Evolutionary conservation across 2,797 vertebrate genomes (phyloP).

Genomic region (Parauchenoglanis ngamensis): DNA sequence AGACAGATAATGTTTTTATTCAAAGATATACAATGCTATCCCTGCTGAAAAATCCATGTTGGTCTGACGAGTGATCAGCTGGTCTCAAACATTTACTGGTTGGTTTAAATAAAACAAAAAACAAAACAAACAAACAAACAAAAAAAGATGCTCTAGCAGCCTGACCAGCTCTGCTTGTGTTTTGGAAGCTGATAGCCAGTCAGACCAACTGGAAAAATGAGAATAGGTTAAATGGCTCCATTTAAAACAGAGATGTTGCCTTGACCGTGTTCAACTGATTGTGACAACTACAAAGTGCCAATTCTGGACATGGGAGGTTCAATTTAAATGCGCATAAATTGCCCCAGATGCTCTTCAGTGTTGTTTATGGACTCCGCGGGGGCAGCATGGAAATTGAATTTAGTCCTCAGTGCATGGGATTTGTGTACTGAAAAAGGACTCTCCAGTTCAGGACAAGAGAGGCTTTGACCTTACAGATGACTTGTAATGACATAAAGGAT

Average conservation of each 20-base stretch:
- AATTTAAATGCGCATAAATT: conserved; percentile 56
- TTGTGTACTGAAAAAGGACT: conserved; percentile 54
- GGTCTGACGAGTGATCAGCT: not conserved
- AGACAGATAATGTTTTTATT: not conserved
- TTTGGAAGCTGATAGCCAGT: not conserved
- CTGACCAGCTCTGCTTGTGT: not conserved
- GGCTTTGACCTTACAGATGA: conserved; percentile 50
- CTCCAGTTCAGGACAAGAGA: conserved; percentile 31
- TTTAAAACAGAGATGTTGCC: conserved; percentile 48
- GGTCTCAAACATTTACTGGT: not conserved
- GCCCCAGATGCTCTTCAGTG: conserved; percentile 47
- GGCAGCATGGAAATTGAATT: conserved; percentile 58
- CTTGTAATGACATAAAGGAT: conserved; percentile 11
- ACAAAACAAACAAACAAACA: not conserved
- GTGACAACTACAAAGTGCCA: conserved; percentile 60
- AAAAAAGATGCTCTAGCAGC: not conserved
- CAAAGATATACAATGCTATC: not conserved
- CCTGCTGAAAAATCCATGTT: not conserved
- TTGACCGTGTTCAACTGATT: conserved; percentile 54
- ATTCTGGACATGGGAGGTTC: conserved; percentile 51
- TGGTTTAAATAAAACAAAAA: too few species aligned
- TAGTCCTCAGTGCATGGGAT: conserved; percentile 50
- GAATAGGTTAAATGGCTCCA: not conserved
- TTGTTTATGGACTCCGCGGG: conserved; percentile 52
- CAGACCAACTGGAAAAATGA: not conserved